Evolutionary conservation across 2,888 invertebrate genomes (phyloP).

Genomic region (Archaeoteleia sp.): DNA sequence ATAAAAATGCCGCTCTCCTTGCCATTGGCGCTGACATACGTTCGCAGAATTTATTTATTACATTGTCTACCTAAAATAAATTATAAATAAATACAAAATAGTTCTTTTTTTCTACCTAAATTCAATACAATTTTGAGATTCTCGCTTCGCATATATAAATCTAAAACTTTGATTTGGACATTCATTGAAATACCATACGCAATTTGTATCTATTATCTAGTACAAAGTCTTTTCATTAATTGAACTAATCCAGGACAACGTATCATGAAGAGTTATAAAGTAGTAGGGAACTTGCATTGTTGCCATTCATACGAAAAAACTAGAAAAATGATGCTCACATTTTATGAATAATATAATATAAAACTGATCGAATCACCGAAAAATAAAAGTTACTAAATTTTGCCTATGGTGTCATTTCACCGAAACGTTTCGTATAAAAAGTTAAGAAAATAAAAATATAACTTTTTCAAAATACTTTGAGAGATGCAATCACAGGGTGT

Average conservation of each 20-base stretch:
- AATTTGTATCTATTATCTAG: conserved; percentile 38
- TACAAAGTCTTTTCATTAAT: conserved; percentile 61
- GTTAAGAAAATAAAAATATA: conserved; percentile 1
- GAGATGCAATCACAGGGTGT: conserved; percentile 65
- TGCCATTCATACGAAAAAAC: conserved; percentile 55
- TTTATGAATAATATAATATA: conserved; percentile 21
- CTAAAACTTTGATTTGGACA: conserved; percentile 64
- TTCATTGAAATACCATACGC: conserved; percentile 46
- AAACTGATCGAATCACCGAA: too few relatives aligned
- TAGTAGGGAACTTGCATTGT: conserved; percentile 66
- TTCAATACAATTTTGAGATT: conserved; percentile 67
- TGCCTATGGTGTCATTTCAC: not conserved
- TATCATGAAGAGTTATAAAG: conserved; percentile 60
- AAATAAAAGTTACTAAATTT: not conserved
- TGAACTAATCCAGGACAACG: conserved; percentile 62
- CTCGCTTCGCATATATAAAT: conserved; percentile 61
- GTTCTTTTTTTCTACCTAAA: conserved; percentile 74
- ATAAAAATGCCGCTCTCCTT: too few relatives aligned
- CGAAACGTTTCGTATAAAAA: not conserved
- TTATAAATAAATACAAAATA: conserved; percentile 74
- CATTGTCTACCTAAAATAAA: conserved; percentile 73
- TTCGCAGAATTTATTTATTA: conserved; percentile 66
- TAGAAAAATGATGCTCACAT: conserved; percentile 6
- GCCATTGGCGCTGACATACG: too few relatives aligned
- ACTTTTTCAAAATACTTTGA: conserved; percentile 42